A percentile compares a stretch with the other conserved stretches of the same genome.
phyloP scores from a whole-genome alignment of 2,113 vertebrate species.

The Tupaia chinensis region DNA sequence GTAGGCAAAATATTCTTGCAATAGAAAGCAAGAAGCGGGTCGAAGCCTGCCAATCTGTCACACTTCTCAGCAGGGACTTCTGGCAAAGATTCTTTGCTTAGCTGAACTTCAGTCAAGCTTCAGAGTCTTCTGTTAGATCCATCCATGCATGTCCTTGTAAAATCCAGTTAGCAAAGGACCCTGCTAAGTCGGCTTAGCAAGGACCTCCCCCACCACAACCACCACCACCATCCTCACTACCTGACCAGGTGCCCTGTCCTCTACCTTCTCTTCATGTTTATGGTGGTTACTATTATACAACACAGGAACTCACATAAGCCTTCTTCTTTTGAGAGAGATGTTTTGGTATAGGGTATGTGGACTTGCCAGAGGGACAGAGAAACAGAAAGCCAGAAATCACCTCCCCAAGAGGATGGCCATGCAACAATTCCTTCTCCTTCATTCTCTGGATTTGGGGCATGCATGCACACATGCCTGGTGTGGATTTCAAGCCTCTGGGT shows the following conservation, averaged over 20 bases:
- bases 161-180: background rate
- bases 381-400: too few species aligned
- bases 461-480: too few species aligned
- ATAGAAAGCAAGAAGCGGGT: background rate
- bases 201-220: background rate
- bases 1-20: constrained; percentile 30
- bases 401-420: too few species aligned
- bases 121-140: background rate
- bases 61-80: background rate
- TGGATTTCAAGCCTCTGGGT: too few species aligned
- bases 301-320: too few species aligned
- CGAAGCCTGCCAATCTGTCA: background rate
- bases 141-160: background rate
- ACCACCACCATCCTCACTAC: background rate
- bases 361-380: too few species aligned
- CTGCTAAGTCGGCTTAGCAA: background rate
- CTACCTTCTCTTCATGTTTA: background rate
- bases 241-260: background rate
- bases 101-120: background rate
- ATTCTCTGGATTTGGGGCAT: too few species aligned
- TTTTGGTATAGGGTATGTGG: too few species aligned
- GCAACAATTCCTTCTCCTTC: too few species aligned
- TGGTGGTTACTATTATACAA: too few species aligned
- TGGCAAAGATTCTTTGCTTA: background rate
- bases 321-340: too few species aligned